Conservation (phyloP, 2,888 invertebrate species). For the Parnassius mnemosyne region DNA sequence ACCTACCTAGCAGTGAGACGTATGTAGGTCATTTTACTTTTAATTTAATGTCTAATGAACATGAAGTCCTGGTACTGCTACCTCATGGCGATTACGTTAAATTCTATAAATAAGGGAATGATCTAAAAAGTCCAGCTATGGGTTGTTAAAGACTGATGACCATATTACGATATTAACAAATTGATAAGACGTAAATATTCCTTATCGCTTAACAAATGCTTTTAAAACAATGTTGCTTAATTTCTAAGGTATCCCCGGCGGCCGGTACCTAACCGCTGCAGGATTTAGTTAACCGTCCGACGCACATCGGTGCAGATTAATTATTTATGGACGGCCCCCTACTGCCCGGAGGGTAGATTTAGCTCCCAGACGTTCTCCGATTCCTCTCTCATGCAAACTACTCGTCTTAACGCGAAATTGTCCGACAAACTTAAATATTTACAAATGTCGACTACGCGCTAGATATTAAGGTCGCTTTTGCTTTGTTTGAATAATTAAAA, state of each 20-base stretch:
- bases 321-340: conserved; percentile 72
- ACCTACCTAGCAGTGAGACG: too few relatives aligned
- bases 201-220: conserved; percentile 13
- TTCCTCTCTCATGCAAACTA: conserved; percentile 76
- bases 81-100: too few relatives aligned
- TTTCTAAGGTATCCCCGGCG: conserved; percentile 38
- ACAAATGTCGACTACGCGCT: conserved; percentile 61
- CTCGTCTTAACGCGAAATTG: conserved; percentile 75
- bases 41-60: too few relatives aligned
- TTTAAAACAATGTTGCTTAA: conserved; percentile 43
- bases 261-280: conserved; percentile 50
- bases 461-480: conserved; percentile 69
- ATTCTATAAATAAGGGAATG: too few relatives aligned
- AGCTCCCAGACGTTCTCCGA: conserved; percentile 73
- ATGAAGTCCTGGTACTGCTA: too few relatives aligned
- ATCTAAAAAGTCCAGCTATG: too few relatives aligned
- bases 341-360: conserved; percentile 65
- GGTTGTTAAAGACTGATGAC: too few relatives aligned
- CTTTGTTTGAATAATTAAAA: conserved; percentile 71
- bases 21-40: too few relatives aligned
- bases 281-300: conserved; percentile 70
- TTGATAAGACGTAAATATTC: too few relatives aligned
- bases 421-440: conserved; percentile 68
- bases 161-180: too few relatives aligned
- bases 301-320: conserved; percentile 75